Conservation (phyloP, 2,797 vertebrate species). For the Adelosebastes latens region DNA sequence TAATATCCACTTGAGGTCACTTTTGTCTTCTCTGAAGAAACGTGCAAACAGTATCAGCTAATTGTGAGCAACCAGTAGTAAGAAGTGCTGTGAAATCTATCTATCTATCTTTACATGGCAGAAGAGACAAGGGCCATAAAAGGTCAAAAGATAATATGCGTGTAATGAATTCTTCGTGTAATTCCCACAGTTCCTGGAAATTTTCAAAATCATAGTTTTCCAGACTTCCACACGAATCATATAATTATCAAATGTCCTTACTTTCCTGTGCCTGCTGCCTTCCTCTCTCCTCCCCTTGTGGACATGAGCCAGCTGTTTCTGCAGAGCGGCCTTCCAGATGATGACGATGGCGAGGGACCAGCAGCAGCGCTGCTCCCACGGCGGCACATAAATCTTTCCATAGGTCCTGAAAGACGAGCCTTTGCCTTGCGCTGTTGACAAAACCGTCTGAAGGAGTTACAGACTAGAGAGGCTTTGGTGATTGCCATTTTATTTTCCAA, state of each 20-base stretch:
- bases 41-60: background rate
- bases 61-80: background rate
- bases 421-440: conserved; percentile 5
- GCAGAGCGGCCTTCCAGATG: conserved; percentile 49
- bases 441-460: conserved; percentile 13
- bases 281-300: conserved; percentile 39
- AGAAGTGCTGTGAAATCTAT: background rate
- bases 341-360: conserved; percentile 33
- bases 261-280: conserved; percentile 31
- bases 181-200: conserved; percentile 5
- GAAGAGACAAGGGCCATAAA: background rate
- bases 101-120: background rate
- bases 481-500: conserved; percentile 50
- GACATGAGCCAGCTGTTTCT: conserved; percentile 63
- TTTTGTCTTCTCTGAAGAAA: background rate
- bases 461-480: background rate
- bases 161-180: background rate
- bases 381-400: conserved; percentile 48
- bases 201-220: conserved; percentile 18
- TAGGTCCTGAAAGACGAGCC: conserved; percentile 1
- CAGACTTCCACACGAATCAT: conserved; percentile 31
- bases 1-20: background rate
- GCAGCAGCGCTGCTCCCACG: conserved; percentile 21
- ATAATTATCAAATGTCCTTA: conserved; percentile 53
- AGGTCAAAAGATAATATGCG: background rate